These are phyloP conservation scores for Patella vulgata DNA, from an alignment of 1,140 invertebrate species.

Conservation along the genomic window DNA sequence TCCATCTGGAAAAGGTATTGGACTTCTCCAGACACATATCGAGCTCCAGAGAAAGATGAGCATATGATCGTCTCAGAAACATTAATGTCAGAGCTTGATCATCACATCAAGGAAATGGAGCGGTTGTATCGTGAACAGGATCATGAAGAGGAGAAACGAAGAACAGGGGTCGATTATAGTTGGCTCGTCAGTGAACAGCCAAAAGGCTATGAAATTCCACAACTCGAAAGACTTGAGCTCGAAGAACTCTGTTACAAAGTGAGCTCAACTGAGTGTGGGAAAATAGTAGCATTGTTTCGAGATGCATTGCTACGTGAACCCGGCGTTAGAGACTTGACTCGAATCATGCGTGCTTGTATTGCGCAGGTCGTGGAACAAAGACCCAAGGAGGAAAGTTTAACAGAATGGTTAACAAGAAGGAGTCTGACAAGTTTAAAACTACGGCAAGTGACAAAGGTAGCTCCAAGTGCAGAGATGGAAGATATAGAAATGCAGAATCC, in stretches of 20 bases:
- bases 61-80: conserved; percentile 47
- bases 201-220: conserved; percentile 55
- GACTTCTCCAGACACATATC: conserved; percentile 29
- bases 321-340: conserved; percentile 43
- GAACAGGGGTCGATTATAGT: conserved; percentile 59
- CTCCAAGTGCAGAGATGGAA: conserved; percentile 25
- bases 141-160: conserved; percentile 36
- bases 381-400: conserved; percentile 50
- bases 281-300: conserved; percentile 55
- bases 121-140: conserved; percentile 31
- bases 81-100: conserved; percentile 54
- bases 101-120: conserved; percentile 52
- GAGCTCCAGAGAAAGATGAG: conserved; percentile 45
- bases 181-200: conserved; percentile 52
- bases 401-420: conserved; percentile 51
- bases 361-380: conserved; percentile 50
- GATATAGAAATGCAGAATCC: conserved; percentile 25
- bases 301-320: conserved; percentile 50
- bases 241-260: conserved; percentile 60
- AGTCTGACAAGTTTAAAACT: conserved; percentile 48
- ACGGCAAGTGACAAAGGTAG: conserved; percentile 27
- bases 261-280: conserved; percentile 46
- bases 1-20: conserved; percentile 36
- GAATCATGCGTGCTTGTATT: conserved; percentile 51
- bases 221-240: conserved; percentile 57